Conservation (phyloP, 2,113 vertebrate genomes). For the Amia ocellicauda region DNA sequence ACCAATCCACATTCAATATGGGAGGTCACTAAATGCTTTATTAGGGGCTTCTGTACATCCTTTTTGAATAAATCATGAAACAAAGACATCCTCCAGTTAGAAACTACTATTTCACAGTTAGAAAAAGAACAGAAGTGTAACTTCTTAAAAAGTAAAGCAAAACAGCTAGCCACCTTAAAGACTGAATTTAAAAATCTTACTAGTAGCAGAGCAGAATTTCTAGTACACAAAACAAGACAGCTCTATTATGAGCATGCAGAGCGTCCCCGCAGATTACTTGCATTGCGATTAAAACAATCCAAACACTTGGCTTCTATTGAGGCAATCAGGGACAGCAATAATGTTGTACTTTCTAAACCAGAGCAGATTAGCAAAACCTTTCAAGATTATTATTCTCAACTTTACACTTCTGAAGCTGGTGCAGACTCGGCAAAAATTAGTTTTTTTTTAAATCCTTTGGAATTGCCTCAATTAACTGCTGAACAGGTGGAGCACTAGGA, state of each 20-base stretch:
- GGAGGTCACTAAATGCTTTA: neutral
- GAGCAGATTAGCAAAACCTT: neutral
- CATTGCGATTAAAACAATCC: neutral
- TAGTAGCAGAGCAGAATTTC: neutral
- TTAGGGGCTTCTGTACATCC: neutral
- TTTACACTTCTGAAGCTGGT: neutral
- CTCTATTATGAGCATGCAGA: slow-evolving; percentile 5
- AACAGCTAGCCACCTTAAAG: neutral
- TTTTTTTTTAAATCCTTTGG: neutral
- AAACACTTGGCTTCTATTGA: neutral
- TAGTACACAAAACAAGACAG: neutral
- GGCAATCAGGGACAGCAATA: neutral
- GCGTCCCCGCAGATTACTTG: neutral
- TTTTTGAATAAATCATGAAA: slow-evolving; percentile 2
- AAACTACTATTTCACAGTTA: neutral
- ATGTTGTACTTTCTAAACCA: neutral
- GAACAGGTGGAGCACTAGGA: neutral
- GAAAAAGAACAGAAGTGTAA: neutral
- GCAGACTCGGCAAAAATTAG: neutral
- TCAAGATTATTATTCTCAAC: neutral
- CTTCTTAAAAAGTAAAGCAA: neutral
- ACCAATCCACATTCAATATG: neutral
- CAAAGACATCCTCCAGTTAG: neutral
- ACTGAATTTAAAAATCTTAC: neutral
- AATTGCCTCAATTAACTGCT: neutral